Base-by-base conservation (phyloP, 2,113 vertebrate genomes). In the Daubentonia madagascariensis region DNA sequence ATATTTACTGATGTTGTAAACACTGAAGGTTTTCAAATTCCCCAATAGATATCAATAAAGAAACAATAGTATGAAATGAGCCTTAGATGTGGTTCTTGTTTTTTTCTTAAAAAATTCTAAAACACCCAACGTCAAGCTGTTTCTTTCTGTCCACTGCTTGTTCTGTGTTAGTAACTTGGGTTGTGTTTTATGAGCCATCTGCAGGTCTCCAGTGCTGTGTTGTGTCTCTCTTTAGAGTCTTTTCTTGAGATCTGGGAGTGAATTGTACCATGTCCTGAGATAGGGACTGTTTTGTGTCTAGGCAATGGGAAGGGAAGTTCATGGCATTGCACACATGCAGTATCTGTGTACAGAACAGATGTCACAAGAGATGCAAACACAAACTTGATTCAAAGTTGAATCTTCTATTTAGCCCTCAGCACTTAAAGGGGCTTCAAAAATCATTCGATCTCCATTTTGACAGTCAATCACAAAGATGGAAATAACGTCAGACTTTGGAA, bases 161-260 rank as follows among this genome's bases (percentile, higher is more conserved):
- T 80, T 83, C 67, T 85, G 13, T 67, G 65, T 35, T 93, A 45
- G 63, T 75, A 70, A 89, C 84, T 95, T 59, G n/a, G 57, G 85
- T 80, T 87, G 40, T 67, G 91, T 84, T 78, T 83, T 61, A 59
- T 37, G 79, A 96, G 92, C 52, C 88, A 90, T 86, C 73, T 96
- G 81, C 50, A 79, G 85, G 83, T 30, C 22, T 48, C 37, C 8
- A 37, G 72, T 50, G 43, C n/a, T 25, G 12, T 9, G 30, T 13
- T 65, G 5, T 45, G 18, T 87, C 76, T 85, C 13, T 75, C 22
- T 52, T 91, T 65, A 65, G 61, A 83, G 61, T 83, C 14, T 85
- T 81, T 72, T 59, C 35, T 95, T 40, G 35, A 89, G 84, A 88
- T 28, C n/a, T 6, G 30, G 61, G 54, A 84, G 30, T 52, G 48